Base-by-base conservation (phyloP, 2,113 vertebrate genomes). In the Himantopus leucocephalus region DNA sequence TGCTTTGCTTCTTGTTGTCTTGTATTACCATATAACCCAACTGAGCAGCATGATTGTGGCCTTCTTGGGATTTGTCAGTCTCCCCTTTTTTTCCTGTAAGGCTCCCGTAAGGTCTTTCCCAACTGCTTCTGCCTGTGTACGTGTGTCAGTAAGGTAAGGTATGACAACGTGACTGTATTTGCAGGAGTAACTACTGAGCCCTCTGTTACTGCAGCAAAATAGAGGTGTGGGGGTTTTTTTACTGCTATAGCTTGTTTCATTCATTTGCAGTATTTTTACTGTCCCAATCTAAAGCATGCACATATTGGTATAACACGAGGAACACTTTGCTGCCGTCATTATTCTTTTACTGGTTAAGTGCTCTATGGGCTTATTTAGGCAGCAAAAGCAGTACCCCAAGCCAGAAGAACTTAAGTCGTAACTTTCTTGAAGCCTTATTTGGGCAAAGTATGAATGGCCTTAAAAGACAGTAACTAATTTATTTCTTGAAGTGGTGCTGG, bases 371-470 rank as follows among this genome's bases (percentile, higher is more conserved):
- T 97, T 92, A 82, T 90, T 90, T 95, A 95, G 89, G 92, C 81
- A 95, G 92, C 55, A 82, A 85, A 96, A 95, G 18, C 66, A 85
- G 50, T 66, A 76, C 58, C 47, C n/a, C n/a, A 85, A 92, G 86
- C 95, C 95, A 95, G 82, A 97, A 94, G 90, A 82, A 55, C n/a
- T 92, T 86, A 13, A 29, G 24, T 84, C 92, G 45, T 91, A 92
- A 87, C 70, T 94, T 92, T 92, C 70, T 87, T 70, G 53, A 96
- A 85, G 55, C 95, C 94, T 95, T 95, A 95, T 97, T 94, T 97
- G 94, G 95, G 70, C 94, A 94, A 97, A 95, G 30, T 85, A 94
- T 94, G 95, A 96, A 91, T 91, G 62, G 45, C 20, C 55, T 70
- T 94, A 92, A 82, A 95, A 95, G 73, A 84, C 64, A 83, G 80